Evolutionary conservation across 2,888 invertebrate species (phyloP).

Genomic region (Ectropis crepuscularia): DNA sequence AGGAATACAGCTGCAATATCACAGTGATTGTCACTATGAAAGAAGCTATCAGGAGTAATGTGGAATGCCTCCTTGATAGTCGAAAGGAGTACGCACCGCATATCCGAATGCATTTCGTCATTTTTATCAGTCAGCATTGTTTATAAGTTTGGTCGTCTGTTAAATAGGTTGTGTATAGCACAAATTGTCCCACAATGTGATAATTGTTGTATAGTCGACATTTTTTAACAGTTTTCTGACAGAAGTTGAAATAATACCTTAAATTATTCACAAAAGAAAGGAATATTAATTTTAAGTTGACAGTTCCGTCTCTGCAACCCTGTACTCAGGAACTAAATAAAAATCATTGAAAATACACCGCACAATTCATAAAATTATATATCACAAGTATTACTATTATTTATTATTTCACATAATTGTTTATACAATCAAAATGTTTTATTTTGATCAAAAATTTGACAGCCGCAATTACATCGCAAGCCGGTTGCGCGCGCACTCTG

Average conservation of each 20-base stretch:
- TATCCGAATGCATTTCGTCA: slow-evolving; percentile 75
- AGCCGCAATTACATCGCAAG: slow-evolving; percentile 35
- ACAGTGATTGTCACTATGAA: slow-evolving; percentile 64
- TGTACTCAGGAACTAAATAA: neutral
- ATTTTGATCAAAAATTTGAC: slow-evolving; percentile 74
- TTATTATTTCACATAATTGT: slow-evolving; percentile 27
- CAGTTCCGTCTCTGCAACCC: neutral
- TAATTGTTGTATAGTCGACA: neutral
- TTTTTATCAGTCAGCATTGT: slow-evolving; percentile 66
- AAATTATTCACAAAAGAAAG: neutral
- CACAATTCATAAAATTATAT: neutral
- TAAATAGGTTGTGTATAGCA: slow-evolving; percentile 33
- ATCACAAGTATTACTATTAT: slow-evolving; percentile 7
- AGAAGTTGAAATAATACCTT: neutral
- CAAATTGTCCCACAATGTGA: neutral
- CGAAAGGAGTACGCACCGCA: slow-evolving; percentile 76
- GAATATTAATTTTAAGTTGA: neutral
- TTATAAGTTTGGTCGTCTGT: slow-evolving; percentile 42
- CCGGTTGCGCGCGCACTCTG: slow-evolving; percentile 66
- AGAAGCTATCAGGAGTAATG: slow-evolving; percentile 62
- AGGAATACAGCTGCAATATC: slow-evolving; percentile 71
- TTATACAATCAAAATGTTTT: slow-evolving; percentile 43
- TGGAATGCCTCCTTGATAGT: slow-evolving; percentile 70
- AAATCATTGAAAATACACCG: neutral
- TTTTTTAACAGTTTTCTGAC: neutral